Conservation (phyloP, 2,113 vertebrate species). For the Neopipo cinnamomea region DNA sequence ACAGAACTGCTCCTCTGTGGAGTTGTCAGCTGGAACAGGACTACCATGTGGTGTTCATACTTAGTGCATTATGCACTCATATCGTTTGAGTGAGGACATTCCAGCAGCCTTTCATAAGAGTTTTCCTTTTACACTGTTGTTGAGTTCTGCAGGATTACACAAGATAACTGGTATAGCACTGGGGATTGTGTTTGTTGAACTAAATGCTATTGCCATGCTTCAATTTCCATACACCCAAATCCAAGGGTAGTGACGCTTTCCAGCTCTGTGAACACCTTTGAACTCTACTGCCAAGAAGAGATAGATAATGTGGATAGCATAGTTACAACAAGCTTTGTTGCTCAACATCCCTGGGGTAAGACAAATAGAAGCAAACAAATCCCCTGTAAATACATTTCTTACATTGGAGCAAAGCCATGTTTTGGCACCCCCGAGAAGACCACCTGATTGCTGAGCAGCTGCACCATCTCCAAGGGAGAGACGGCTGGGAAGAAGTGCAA, state of each 20-base stretch:
- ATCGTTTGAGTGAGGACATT: not conserved
- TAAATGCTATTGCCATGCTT: not conserved
- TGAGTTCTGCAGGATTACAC: not conserved
- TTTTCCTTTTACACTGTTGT: not conserved
- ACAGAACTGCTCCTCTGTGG: not conserved
- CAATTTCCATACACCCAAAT: not conserved
- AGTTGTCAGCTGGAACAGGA: not conserved
- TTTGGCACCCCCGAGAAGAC: not conserved
- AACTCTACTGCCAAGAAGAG: slow-evolving; percentile 16
- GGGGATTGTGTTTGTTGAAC: not conserved
- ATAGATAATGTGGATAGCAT: not conserved
- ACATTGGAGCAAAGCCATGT: not conserved
- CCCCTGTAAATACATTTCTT: not conserved
- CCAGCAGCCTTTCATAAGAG: not conserved
- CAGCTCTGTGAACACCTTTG: not conserved
- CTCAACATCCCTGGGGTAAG: not conserved
- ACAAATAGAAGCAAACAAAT: not conserved
- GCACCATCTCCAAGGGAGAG: not conserved
- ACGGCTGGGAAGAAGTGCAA: not conserved
- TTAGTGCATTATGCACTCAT: not conserved
- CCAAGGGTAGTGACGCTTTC: not conserved
- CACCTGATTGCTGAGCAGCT: not conserved
- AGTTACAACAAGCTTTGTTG: not conserved
- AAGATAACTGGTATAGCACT: not conserved
- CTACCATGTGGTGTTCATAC: not conserved